A percentile compares a stretch with the other conserved stretches of the same genome.
Evolutionary conservation across 2,797 vertebrate species (phyloP).

Genomic region (Ceyx erithaca): DNA sequence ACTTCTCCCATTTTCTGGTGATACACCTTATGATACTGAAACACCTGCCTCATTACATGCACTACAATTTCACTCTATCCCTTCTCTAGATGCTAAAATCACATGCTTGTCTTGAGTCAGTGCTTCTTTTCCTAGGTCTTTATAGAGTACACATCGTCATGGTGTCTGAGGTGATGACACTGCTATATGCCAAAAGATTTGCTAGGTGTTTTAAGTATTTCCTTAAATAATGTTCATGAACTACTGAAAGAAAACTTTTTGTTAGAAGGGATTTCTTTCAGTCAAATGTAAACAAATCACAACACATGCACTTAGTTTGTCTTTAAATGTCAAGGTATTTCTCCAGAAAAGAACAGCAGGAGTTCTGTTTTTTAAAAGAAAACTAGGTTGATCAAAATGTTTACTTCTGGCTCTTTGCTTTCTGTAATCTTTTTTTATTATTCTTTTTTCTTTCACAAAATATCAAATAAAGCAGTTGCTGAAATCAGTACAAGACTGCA

Average conservation of each 20-base stretch:
- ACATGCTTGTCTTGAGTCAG: neutral
- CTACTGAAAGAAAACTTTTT: neutral
- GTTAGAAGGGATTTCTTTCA: neutral
- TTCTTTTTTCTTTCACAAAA: constrained; percentile 3
- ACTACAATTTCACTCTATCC: neutral
- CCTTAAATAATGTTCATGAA: neutral
- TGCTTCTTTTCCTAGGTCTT: neutral
- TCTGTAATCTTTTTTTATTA: neutral
- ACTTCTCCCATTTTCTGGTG: neutral
- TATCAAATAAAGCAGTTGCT: neutral
- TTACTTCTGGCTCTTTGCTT: neutral
- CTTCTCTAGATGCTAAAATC: neutral
- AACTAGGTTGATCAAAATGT: constrained; percentile 12
- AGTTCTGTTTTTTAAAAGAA: neutral
- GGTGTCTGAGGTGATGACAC: neutral
- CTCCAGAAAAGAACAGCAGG: neutral
- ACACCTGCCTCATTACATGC: rapidly evolving
- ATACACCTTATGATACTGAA: neutral
- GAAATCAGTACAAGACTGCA: neutral
- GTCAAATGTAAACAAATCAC: neutral
- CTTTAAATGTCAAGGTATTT: constrained; percentile 1
- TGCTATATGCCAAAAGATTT: neutral
- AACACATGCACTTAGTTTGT: neutral
- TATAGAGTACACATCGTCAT: neutral
- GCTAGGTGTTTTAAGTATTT: neutral